A percentile compares a stretch with the other conserved stretches of the same genome.
Evolutionary conservation across 1,140 invertebrate species (phyloP).

Genomic region (Ptiloglossa arizonensis): DNA sequence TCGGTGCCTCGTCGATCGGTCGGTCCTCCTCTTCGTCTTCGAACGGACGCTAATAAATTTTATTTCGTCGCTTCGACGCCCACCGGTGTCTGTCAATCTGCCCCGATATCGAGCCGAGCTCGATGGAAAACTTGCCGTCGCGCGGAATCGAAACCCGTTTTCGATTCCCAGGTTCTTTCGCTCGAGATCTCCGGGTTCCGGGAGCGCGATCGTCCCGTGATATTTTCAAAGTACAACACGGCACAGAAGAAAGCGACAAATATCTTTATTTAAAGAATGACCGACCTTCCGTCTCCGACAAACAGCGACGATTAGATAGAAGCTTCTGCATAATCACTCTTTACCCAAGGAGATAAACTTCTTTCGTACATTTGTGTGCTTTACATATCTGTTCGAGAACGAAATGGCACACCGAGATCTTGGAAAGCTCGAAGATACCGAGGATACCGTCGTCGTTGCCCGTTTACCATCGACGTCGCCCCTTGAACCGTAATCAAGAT

Average conservation of each 20-base stretch:
- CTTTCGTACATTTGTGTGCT: slow-evolving; percentile 15
- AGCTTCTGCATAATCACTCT: slow-evolving; percentile 36
- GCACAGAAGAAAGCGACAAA: neutral
- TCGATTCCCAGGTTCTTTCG: too few species aligned
- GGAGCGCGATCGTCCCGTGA: neutral
- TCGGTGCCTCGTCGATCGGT: slow-evolving; percentile 67
- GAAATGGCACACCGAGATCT: slow-evolving; percentile 4
- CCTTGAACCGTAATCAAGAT: too few species aligned
- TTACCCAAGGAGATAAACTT: slow-evolving; percentile 23
- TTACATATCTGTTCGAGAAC: slow-evolving; percentile 23
- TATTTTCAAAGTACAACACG: neutral
- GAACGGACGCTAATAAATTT: slow-evolving; percentile 66
- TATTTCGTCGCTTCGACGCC: slow-evolving; percentile 38
- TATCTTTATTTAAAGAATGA: slow-evolving; percentile 36
- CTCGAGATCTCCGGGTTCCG: too few species aligned
- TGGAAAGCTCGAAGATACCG: neutral
- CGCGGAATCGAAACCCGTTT: too few species aligned
- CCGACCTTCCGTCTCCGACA: slow-evolving; percentile 40
- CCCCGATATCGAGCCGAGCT: neutral
- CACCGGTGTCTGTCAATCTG: neutral
- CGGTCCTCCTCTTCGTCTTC: slow-evolving; percentile 44
- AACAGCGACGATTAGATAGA: slow-evolving; percentile 45
- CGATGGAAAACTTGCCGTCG: too few species aligned
- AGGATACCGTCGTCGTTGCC: neutral
- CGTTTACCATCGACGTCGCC: too few species aligned